Evolutionary conservation across 2,113 vertebrate species (phyloP).

Genomic region (Columba livia): DNA sequence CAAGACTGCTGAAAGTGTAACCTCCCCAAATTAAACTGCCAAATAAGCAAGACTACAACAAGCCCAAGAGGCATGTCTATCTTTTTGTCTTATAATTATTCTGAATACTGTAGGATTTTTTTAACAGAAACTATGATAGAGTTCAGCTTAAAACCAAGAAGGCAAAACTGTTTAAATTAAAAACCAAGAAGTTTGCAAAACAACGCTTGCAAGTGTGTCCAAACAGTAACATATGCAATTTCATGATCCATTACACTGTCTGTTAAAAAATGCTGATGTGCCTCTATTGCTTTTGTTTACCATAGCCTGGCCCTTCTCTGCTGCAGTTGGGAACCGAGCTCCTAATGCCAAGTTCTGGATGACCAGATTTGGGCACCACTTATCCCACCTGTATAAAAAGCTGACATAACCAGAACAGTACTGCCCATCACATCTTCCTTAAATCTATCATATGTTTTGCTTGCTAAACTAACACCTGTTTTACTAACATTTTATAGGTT

Average conservation of each 20-base stretch:
- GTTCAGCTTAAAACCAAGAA: conserved; percentile 34
- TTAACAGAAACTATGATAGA: neutral
- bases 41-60: conserved; percentile 38
- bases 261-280: conserved; percentile 4
- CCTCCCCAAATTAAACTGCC: conserved; percentile 34
- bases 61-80: conserved; percentile 22
- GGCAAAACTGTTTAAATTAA: conserved; percentile 53
- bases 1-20: neutral
- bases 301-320: neutral
- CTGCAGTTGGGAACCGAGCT: neutral
- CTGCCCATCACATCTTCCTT: rapidly evolving
- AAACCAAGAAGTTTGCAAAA: conserved; percentile 58
- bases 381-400: neutral
- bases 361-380: neutral
- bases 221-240: conserved; percentile 57
- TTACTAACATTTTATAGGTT: neutral
- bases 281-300: neutral
- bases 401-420: neutral
- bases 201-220: conserved; percentile 20
- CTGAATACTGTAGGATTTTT: neutral
- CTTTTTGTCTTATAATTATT: conserved; percentile 39
- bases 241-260: conserved; percentile 73
- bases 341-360: neutral
- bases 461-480: neutral
- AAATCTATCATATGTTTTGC: neutral